A percentile compares a stretch with the other conserved stretches of the same genome.
These are phyloP conservation scores for Mactra quadrangularis DNA, from an alignment of 1,140 invertebrate species.

Conservation along the genomic window DNA sequence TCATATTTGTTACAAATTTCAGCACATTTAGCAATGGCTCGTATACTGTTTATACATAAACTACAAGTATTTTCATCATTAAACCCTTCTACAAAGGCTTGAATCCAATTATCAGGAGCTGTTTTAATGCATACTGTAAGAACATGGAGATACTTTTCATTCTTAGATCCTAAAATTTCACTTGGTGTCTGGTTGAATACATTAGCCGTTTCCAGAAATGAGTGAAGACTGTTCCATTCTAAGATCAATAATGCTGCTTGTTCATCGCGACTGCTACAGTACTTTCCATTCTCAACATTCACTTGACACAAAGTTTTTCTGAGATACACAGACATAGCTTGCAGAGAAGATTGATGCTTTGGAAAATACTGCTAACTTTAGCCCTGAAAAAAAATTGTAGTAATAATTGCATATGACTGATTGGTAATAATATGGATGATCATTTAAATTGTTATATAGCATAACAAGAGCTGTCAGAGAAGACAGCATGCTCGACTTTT, in stretches of 20 bases:
- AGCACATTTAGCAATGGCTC: slow-evolving; percentile 3
- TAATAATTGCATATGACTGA: too few species aligned
- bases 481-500: too few species aligned
- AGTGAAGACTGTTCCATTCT: slow-evolving; percentile 40
- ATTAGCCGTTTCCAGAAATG: slow-evolving; percentile 23
- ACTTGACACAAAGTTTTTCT: slow-evolving; percentile 21
- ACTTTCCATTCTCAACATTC: slow-evolving; percentile 32
- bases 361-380: too few species aligned
- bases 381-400: too few species aligned
- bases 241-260: slow-evolving; percentile 16
- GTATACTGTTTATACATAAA: slow-evolving; percentile 32
- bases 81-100: slow-evolving; percentile 42
- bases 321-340: slow-evolving; percentile 34
- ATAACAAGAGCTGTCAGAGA: too few species aligned
- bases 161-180: slow-evolving; percentile 1
- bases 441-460: too few species aligned
- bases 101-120: slow-evolving; percentile 42
- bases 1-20: slow-evolving; percentile 16
- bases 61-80: slow-evolving; percentile 31
- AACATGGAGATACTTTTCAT: slow-evolving; percentile 48
- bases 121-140: slow-evolving; percentile 35
- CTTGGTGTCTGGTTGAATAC: not conserved
- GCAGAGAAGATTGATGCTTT: too few species aligned
- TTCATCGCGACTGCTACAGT: slow-evolving; percentile 17
- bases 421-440: too few species aligned